Evolutionary conservation across 1,140 invertebrate species (phyloP).

Genomic region (Trichomalopsis sarcophagae): DNA sequence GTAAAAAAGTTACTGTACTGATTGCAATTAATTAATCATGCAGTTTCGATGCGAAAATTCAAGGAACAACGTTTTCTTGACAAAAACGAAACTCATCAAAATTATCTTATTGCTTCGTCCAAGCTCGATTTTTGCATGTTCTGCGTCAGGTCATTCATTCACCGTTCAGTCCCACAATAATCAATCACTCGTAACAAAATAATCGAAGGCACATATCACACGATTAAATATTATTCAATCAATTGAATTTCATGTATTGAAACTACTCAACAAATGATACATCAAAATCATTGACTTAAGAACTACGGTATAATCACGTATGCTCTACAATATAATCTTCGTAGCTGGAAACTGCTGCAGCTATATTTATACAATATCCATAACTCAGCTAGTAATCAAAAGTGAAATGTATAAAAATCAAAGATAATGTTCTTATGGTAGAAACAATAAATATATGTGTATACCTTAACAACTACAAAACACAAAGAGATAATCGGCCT

Average conservation of each 20-base stretch:
- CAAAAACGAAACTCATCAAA: background rate
- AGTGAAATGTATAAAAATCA: background rate
- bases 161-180: background rate
- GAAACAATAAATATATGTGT: background rate
- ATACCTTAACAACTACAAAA: conserved; percentile 9
- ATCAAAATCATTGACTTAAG: background rate
- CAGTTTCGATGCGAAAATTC: background rate
- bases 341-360: conserved; percentile 9
- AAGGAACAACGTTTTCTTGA: background rate
- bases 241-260: conserved; percentile 33
- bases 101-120: background rate
- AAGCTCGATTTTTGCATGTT: conserved; percentile 15
- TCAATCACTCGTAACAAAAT: conserved; percentile 24
- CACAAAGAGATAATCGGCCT: background rate
- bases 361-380: conserved; percentile 7
- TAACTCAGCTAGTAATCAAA: background rate
- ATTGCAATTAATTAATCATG: background rate
- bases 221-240: conserved; percentile 37
- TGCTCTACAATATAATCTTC: conserved; percentile 16
- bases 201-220: conserved; percentile 55
- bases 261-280: conserved; percentile 25
- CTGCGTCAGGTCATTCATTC: background rate
- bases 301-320: background rate
- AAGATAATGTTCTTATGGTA: background rate
- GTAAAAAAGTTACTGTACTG: background rate